Base-by-base conservation (phyloP, 2,888 invertebrate genomes). In the Idaea biselata region DNA sequence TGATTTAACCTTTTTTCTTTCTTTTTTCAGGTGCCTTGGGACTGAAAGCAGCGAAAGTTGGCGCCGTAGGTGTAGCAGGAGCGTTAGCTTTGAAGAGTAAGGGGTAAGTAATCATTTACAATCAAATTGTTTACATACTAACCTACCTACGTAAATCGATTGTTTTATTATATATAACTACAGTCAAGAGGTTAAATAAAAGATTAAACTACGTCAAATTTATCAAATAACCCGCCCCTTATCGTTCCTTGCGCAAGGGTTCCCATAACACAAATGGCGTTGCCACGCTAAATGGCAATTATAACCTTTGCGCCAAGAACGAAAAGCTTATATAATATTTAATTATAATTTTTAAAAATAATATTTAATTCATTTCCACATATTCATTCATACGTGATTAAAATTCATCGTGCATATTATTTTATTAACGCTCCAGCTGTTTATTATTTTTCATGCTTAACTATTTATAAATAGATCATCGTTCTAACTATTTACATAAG, bases 21-120 rank as follows among this genome's bases (percentile, higher is more conserved):
- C 65, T 53, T 1, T 63, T 72, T 64, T 3, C 77, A 86, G 86
- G 85, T 72, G 82, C 76, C 61, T 74, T 88, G 62, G 91, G 91
- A 61, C 71, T 92, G 68, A 91, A 89, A 73, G 91, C 87, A 65
- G 90, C 82, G 25, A 91, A 92, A 76, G 81, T 87, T 17, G 91
- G 87, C 61, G 89, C 86, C 1, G 86, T 85, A 2, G 90, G 85
- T 61, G 81, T 87, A 0, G 87, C 77, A 6, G 89, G 89, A 53
- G 89, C 87, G 0, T 68, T 89, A 57, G 91, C 90, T 1, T 81
- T 87, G 7, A 91, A 91, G 74, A 73, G 76, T 58, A 88, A 87
- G 75, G 60, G 81, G 80, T 78, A 76, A 76, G 81, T 76, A 63
- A 61, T 25, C 25, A 25, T 33, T 59, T 33, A 32, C 60, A 62